A percentile compares a stretch with the other conserved stretches of the same genome.
Evolutionary conservation across 2,797 vertebrate genomes (phyloP).

Genomic region (Carapus acus): DNA sequence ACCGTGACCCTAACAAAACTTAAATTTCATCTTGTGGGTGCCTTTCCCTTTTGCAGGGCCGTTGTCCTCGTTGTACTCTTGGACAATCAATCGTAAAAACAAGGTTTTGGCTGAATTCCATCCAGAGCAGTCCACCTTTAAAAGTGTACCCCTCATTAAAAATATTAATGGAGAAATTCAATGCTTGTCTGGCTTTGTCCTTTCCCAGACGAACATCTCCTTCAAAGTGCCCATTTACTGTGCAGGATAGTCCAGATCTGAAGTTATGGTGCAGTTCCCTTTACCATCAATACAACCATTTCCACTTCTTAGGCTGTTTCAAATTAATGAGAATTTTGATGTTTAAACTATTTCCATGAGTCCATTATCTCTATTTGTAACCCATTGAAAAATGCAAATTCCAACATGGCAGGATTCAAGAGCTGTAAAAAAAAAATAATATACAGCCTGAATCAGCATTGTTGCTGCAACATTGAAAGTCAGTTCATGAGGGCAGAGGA

Average conservation of each 20-base stretch:
- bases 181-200: slow-evolving; percentile 4
- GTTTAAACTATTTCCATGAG: too few relatives aligned
- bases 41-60: slow-evolving; percentile 21
- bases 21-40: background rate
- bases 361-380: too few relatives aligned
- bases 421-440: too few relatives aligned
- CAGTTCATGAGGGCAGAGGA: too few relatives aligned
- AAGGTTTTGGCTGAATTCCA: slow-evolving; percentile 35
- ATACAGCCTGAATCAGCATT: too few relatives aligned
- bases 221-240: slow-evolving; percentile 15
- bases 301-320: too few relatives aligned
- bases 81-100: slow-evolving; percentile 16
- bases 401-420: too few relatives aligned
- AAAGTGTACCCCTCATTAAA: slow-evolving; percentile 2
- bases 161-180: background rate
- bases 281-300: background rate
- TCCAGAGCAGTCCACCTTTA: slow-evolving; percentile 10
- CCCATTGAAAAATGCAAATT: too few relatives aligned
- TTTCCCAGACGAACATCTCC: slow-evolving; percentile 26
- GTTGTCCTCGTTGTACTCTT: slow-evolving; percentile 26
- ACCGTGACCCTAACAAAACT: slow-evolving; percentile 4
- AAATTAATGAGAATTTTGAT: too few relatives aligned
- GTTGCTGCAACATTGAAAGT: background rate
- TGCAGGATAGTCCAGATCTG: too few relatives aligned
- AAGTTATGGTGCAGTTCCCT: too few relatives aligned